A percentile compares a stretch with the other conserved stretches of the same genome.
Evolutionary conservation across 2,888 invertebrate genomes (phyloP).

Genomic region (Latrodectus elegans): DNA sequence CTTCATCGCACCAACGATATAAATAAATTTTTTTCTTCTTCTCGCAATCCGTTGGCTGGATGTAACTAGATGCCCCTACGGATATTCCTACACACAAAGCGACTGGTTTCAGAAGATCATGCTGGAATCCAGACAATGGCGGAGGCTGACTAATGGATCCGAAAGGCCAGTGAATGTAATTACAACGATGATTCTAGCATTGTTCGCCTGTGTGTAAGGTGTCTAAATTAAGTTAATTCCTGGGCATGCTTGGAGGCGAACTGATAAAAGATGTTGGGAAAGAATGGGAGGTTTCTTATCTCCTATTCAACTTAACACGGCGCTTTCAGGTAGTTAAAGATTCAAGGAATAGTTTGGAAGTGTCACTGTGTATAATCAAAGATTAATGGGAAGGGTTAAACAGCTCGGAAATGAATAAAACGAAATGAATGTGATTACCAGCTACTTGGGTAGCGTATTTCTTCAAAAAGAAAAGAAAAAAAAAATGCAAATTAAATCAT

Average conservation of each 20-base stretch:
- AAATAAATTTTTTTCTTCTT: slow-evolving; percentile 30
- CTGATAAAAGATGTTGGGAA: background rate
- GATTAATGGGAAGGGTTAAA: no score
- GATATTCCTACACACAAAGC: slow-evolving; percentile 33
- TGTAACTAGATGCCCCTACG: slow-evolving; percentile 41
- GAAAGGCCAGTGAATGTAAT: slow-evolving; percentile 48
- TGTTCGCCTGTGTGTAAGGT: background rate
- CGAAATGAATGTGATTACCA: no score
- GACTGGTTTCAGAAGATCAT: slow-evolving; percentile 33
- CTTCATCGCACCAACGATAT: slow-evolving; percentile 13
- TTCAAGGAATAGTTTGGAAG: no score
- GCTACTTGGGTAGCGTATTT: no score
- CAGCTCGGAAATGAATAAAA: no score
- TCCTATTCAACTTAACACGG: background rate
- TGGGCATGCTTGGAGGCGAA: background rate
- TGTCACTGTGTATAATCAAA: no score
- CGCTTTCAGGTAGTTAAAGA: no score
- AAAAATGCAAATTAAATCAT: no score
- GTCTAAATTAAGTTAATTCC: slow-evolving; percentile 37
- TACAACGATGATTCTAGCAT: slow-evolving; percentile 11
- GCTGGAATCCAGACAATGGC: slow-evolving; percentile 45
- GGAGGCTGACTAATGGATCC: slow-evolving; percentile 38
- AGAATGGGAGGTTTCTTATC: background rate
- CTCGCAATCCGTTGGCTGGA: background rate
- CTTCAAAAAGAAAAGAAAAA: no score